Evolutionary conservation across 2,113 vertebrate species (phyloP).

Genomic region (Lagenorhynchus albirostris): DNA sequence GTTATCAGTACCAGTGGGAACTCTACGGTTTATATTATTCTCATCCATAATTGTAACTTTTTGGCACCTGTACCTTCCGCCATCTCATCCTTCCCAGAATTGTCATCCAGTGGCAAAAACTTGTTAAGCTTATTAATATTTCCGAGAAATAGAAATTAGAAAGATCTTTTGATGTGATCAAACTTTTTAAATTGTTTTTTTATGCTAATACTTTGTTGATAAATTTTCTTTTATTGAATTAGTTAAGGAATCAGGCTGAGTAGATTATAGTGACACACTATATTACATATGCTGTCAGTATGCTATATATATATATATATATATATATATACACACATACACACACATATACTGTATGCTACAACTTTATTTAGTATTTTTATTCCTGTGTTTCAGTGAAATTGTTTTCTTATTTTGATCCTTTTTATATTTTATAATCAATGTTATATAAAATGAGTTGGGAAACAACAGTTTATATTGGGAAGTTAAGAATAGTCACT

Average conservation of each 20-base stretch:
- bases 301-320: background rate
- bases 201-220: background rate
- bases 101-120: background rate
- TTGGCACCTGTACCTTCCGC: background rate
- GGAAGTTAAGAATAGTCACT: background rate
- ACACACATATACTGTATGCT: background rate
- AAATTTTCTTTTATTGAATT: background rate
- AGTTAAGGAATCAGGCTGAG: background rate
- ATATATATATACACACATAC: fast-evolving
- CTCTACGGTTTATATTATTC: background rate
- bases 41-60: background rate
- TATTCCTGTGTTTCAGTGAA: background rate
- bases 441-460: background rate
- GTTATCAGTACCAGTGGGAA: background rate
- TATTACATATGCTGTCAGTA: background rate
- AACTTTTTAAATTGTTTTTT: background rate
- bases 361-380: background rate
- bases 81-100: background rate
- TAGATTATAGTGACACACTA: background rate
- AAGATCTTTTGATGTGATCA: background rate
- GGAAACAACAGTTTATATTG: background rate
- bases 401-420: conserved; percentile 1
- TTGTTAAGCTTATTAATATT: background rate
- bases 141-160: background rate
- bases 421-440: conserved; percentile 26